Base-by-base conservation (phyloP, 64 coral and sea anemone genomes). In the Stichodactyla mertensii region DNA sequence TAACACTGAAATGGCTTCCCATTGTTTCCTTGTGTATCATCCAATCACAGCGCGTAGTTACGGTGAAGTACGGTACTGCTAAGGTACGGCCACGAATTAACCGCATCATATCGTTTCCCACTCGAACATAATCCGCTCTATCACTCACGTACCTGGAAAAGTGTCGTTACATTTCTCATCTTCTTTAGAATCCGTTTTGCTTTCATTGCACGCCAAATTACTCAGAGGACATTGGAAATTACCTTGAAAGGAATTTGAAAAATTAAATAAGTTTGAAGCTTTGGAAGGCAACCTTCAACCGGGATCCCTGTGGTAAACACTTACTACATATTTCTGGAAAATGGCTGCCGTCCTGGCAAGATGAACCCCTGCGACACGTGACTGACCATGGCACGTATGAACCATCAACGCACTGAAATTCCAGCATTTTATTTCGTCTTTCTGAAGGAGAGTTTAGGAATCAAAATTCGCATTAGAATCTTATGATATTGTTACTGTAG, bases 251-350 rank as follows among this genome's bases (percentile, higher is more conserved):
- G 4, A 27, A 31, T 14, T 58, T 11, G 56, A 58, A 15, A 58
- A 58, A 58, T 58, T 9, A 58, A 58, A 58, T 58, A 58, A 4
- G 56, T 11, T 58, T 9, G 56, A 9, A 58, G 8, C 56, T 11
- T 58, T 9, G 8, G 56, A 58, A 58, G 8, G 14, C 14, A 6
- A 15, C 56, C 14, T 58, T 58, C 14, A 0, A 45, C 36, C 36
- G 36, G 36, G 56, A 58, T 58, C 56, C 10, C 7, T 19, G 5
- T 31, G 11, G 24, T 31, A 0, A n/a, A 16, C 6, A 19, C 88
- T 54, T 61, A 90, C 89, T 61, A 23, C 89, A 90, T 10, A 90
- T 85, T 19, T 69, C 64, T 86, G 89, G 89, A 15, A 19, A 52
- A 56, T 90, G 82, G 84, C 79, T 90, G 53, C 64, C 54, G 22